Conservation (phyloP, 1,140 invertebrate species). For the Panagrolaimus sp. region DNA sequence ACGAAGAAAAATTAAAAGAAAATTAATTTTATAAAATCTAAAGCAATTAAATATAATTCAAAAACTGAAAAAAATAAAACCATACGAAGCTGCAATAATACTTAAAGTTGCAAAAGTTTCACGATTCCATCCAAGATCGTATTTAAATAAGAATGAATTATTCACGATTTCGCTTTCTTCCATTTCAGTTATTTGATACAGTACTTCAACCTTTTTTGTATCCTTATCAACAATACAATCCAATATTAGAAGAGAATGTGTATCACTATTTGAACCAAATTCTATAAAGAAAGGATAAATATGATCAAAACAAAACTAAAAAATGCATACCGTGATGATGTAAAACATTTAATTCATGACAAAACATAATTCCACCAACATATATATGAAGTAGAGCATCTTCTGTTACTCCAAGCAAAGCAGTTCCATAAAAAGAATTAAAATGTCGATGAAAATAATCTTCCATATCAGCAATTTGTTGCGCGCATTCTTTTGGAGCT, state of each 20-base stretch:
- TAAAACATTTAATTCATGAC: neutral
- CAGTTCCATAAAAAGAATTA: neutral
- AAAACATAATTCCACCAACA: neutral
- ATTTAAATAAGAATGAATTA: neutral
- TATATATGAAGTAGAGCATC: neutral
- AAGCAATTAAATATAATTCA: neutral
- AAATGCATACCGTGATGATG: neutral
- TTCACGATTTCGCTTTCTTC: too few species aligned
- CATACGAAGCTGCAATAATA: neutral
- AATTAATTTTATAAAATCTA: neutral
- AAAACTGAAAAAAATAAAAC: neutral
- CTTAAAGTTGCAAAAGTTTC: neutral
- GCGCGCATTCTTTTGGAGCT: neutral
- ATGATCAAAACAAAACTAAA: too few species aligned
- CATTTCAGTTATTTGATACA: too few species aligned
- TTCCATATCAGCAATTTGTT: neutral
- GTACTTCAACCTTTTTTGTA: too few species aligned
- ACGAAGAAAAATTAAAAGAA: neutral
- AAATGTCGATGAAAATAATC: neutral
- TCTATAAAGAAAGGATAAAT: too few species aligned
- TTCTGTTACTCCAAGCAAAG: neutral
- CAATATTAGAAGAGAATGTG: too few species aligned
- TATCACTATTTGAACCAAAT: too few species aligned
- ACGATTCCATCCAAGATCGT: neutral
- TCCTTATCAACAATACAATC: too few species aligned